Conservation (phyloP, 2,113 vertebrate species). For the Sisor rabdophorus region DNA sequence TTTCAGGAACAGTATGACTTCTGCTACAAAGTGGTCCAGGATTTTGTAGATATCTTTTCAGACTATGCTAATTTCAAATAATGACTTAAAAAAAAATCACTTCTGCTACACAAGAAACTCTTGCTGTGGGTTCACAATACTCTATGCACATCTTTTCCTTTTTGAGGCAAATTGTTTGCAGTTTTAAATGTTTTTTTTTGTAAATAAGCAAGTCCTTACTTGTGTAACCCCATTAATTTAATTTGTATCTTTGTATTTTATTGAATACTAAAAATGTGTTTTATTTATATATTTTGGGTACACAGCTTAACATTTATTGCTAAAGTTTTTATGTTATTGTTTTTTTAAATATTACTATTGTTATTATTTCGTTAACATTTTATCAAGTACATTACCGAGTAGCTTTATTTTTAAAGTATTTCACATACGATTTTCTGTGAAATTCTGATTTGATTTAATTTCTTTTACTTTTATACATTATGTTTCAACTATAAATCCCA, state of each 20-base stretch:
- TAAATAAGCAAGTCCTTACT: slow-evolving; percentile 22
- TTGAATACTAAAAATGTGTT: slow-evolving; percentile 26
- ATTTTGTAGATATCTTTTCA: slow-evolving; percentile 99
- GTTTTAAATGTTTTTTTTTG: slow-evolving; percentile 24
- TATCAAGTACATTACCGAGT: too few relatives aligned
- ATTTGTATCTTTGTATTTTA: slow-evolving; percentile 22
- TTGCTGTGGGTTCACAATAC: slow-evolving; percentile 35
- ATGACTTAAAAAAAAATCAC: slow-evolving; percentile 39
- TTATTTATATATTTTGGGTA: slow-evolving; percentile 18
- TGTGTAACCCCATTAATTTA: slow-evolving; percentile 1
- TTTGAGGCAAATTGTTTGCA: slow-evolving; percentile 20
- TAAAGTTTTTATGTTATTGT: not conserved
- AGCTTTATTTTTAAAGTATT: too few relatives aligned
- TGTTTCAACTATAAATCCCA: not conserved
- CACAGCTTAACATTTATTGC: not conserved
- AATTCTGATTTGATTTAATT: too few relatives aligned
- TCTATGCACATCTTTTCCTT: slow-evolving; percentile 37
- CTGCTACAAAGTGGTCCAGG: slow-evolving; percentile 99
- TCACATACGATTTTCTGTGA: too few relatives aligned
- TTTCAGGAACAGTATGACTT: slow-evolving; percentile 97
- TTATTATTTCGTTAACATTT: not conserved
- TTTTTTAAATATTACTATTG: not conserved
- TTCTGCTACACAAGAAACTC: slow-evolving; percentile 15
- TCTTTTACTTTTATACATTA: too few relatives aligned
- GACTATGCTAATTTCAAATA: slow-evolving; percentile 99